These are phyloP conservation scores for Cebus imitator DNA, from an alignment of 2,113 vertebrate genomes.

Conservation along the genomic window DNA sequence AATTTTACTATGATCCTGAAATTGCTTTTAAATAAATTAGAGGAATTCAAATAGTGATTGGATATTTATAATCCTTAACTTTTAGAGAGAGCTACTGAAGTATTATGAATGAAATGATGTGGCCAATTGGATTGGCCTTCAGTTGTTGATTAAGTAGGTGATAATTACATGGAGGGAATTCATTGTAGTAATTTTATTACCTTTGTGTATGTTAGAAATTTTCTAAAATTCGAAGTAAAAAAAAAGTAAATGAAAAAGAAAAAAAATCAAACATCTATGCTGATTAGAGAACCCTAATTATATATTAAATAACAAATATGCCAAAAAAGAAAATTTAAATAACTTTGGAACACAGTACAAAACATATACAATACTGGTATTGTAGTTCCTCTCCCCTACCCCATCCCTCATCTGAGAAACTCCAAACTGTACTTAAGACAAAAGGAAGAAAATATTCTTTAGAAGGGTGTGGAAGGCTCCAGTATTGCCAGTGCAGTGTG, in stretches of 20 bases:
- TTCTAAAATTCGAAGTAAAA: neutral
- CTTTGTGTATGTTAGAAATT: neutral
- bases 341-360: neutral
- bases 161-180: neutral
- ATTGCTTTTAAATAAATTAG: neutral
- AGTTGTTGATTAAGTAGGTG: neutral
- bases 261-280: neutral
- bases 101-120: neutral
- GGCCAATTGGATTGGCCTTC: neutral
- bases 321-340: neutral
- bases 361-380: neutral
- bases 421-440: neutral
- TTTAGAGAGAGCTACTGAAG: neutral
- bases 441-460: neutral
- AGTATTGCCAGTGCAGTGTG: neutral
- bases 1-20: no score
- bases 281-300: neutral
- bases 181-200: neutral
- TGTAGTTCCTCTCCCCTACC: neutral
- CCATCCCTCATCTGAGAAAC: neutral
- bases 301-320: neutral
- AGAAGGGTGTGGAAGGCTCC: neutral
- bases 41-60: neutral
- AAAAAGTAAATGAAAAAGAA: neutral
- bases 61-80: neutral